A percentile compares a stretch with the other conserved stretches of the same genome.
Conservation (phyloP, 2,113 vertebrate genomes). For the Morone saxatilis region DNA sequence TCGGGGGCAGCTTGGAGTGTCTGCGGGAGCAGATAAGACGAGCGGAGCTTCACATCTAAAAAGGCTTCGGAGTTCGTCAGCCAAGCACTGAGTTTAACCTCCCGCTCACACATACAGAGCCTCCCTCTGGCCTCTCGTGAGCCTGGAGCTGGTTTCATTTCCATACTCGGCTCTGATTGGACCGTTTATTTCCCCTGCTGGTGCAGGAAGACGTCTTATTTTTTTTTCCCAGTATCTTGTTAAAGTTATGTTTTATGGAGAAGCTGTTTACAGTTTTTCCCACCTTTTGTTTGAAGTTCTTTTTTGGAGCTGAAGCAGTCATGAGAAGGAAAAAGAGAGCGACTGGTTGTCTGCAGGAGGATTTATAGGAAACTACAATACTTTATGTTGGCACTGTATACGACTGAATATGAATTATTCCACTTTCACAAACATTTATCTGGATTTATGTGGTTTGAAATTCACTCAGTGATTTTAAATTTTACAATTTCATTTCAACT, state of each 20-base stretch:
- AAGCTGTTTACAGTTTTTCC: background rate
- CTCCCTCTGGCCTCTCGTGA: background rate
- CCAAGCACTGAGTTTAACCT: conserved; percentile 32
- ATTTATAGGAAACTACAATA: background rate
- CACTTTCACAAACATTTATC: background rate
- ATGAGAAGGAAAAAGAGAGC: background rate
- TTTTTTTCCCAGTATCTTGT: background rate
- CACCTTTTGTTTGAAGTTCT: background rate
- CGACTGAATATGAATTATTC: background rate
- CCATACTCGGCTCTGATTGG: background rate
- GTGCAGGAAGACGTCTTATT: background rate
- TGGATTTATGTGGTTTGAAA: background rate
- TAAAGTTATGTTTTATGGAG: background rate
- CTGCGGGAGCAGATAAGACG: conserved; percentile 61
- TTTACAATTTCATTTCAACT: background rate
- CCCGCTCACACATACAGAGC: background rate
- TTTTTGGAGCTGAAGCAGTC: background rate
- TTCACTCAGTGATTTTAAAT: background rate
- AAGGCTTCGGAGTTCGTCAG: conserved; percentile 8
- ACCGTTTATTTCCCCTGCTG: background rate
- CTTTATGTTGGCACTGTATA: background rate
- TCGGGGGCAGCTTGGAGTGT: conserved; percentile 24
- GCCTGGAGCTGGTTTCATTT: background rate
- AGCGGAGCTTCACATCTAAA: conserved; percentile 24
- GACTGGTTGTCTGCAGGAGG: background rate